Base-by-base conservation (phyloP, 2,888 invertebrate genomes). In the Agrochola lychnidis region DNA sequence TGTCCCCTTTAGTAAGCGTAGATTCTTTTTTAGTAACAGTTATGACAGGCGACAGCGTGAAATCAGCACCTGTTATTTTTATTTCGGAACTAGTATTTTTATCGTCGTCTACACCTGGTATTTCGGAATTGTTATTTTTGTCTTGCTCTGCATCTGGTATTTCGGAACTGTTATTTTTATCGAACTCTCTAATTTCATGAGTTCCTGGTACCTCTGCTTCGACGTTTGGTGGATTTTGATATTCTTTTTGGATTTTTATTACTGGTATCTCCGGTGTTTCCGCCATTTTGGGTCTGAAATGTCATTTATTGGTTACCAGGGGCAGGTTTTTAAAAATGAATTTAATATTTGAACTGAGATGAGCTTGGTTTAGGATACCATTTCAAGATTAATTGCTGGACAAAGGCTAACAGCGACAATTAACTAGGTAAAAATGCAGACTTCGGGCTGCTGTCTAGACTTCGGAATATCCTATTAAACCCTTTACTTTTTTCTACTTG, bases 21-120 rank as follows among this genome's bases (percentile, higher is more conserved):
- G 93, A 87, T 83, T 96, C 96, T 3, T 94, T 91, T 79, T 94
- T 95, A 0, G 93, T 95, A 1, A 95, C 90, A 0, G 91, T 94
- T 30, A 96, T 90, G 0, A 96, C 95, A 2, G 96, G 96, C 2
- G 92, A 90, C 4, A 90, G 82, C 2, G 88, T 84, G 40, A 89
- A 90, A 25, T 89, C 88, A 2, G 88, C 86, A 16, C 85, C 86
- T 45, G 86, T 79, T 66, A 84, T 78, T 78, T 85, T 89, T 59
- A 88, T 75, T 66, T 86, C 89, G n/a, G 82, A 16, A 48, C 74
- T 48, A 40, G 30, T 79, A 79, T 71, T 83, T 61, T 56, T n/a
- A 22, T 59, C 75, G 2, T 53, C n/a, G 6, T 84, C 87, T 12
- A 87, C 83, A 19, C 80, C 84, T 42, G 83, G 77, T 71, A 81